Evolutionary conservation across 2,113 vertebrate genomes (phyloP), one percentile per base, ranked within the genome.

Genomic region (Otis tarda): DNA sequence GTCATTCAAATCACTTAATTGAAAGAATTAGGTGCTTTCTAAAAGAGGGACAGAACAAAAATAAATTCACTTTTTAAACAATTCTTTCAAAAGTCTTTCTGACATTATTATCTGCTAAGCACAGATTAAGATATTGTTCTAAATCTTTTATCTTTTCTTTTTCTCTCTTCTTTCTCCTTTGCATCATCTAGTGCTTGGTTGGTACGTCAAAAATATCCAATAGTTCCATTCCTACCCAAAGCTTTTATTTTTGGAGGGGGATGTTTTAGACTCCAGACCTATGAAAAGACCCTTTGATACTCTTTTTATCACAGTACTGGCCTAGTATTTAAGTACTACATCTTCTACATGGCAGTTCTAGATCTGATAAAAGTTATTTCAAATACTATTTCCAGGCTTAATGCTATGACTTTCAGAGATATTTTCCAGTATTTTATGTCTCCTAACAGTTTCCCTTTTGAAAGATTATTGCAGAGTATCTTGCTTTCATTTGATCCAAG

Each of bases 1-100:
- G 94, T 94, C 97, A 94, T 95, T 98, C 83, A 93, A 65, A 79
- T 83, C 60, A 85, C 92, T 95, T 97, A 96, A 97, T 61, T 92
- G 93, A 94, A 96, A 95, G 88, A 96, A 96, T 87, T 87, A 90
- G 92, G 63, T 75, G 67, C 35, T 79, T 94, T 89, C 83, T 91
- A 86, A 95, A 94, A 89, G 64, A 91, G 9, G 65, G 24, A 74
- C 12, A 79, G 70, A 80, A 89, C 57, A 92, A 93, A 94, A 94
- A 96, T 93, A 93, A n/a, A 78, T 88, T 52, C 27, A 63, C 30
- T 93, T 94, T 93, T 83, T 52, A 7, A 90, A 61, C 12, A 22
- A 68, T 93, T 89, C 27, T 96, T 94, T 93, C 68, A 83, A 84
- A 79, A 84, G 25, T 65, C 31, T 81, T 93, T 79, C 50, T 91